Evolutionary conservation across 2,888 invertebrate genomes (phyloP).

Genomic region (Cheilosia pagana): DNA sequence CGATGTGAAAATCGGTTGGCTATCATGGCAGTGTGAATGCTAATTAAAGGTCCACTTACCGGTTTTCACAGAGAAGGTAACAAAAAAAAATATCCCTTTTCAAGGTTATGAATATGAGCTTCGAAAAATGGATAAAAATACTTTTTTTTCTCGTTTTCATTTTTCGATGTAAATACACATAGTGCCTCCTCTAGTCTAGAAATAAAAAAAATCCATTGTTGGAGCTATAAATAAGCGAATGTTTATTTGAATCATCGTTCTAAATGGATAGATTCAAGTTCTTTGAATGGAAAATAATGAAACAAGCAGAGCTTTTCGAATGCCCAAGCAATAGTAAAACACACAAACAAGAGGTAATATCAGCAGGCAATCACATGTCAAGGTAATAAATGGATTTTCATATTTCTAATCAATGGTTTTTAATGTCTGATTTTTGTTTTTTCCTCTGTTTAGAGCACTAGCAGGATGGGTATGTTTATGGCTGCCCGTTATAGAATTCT

Average conservation of each 20-base stretch:
- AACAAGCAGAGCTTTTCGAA: conserved; percentile 18
- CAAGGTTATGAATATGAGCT: conserved; percentile 46
- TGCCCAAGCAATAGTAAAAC: neutral
- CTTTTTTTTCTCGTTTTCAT: conserved; percentile 17
- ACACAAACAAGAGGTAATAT: neutral
- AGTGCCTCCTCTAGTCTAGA: conserved; percentile 33
- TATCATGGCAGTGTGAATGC: neutral
- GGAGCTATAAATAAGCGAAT: conserved; percentile 55
- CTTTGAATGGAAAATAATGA: conserved; percentile 26
- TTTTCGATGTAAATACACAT: conserved; percentile 36
- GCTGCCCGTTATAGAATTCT: no score
- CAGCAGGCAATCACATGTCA: neutral
- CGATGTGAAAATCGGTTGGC: conserved; percentile 24
- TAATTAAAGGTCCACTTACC: conserved; percentile 19
- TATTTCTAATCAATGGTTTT: neutral
- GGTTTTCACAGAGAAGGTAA: conserved; percentile 17
- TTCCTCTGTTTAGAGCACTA: neutral
- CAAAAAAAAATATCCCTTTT: conserved; percentile 22
- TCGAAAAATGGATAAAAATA: conserved; percentile 46
- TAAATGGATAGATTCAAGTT: conserved; percentile 41
- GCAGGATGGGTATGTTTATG: no score
- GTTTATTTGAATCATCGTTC: conserved; percentile 53
- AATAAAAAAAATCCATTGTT: conserved; percentile 61
- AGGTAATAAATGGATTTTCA: conserved; percentile 4
- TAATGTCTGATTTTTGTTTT: neutral